A percentile compares a stretch with the other conserved stretches of the same genome.
phyloP scores from a whole-genome alignment of 2,113 vertebrate genomes.

The Beaufortia kweichowensis region DNA sequence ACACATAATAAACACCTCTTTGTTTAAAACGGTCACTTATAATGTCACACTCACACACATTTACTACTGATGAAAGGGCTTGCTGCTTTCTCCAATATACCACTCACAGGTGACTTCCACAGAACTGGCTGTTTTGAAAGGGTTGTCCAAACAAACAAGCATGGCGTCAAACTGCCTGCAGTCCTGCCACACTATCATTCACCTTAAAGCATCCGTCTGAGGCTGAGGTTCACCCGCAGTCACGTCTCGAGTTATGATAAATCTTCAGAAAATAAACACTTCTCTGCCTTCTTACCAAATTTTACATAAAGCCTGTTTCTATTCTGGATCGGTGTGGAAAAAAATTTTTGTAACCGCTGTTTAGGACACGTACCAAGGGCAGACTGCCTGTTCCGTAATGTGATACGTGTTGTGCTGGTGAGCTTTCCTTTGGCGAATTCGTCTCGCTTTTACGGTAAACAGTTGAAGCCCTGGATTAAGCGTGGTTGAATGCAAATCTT shows the following conservation, averaged over 20 bases:
- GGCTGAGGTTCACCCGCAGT: conserved; percentile 9
- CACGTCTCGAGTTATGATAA: conserved; percentile 25
- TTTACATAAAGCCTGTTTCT: background rate
- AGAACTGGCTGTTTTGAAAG: conserved; percentile 5
- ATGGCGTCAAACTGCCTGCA: conserved; percentile 18
- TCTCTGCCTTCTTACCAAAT: background rate
- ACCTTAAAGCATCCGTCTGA: conserved; percentile 1
- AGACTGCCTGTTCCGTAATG: background rate
- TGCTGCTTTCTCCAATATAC: background rate
- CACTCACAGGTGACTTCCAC: conserved; percentile 14
- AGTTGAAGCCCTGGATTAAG: background rate
- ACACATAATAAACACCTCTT: conserved; percentile 25
- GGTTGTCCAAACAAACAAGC: conserved; percentile 34
- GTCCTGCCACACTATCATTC: conserved; percentile 8
- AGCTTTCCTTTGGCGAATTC: background rate
- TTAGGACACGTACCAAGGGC: conserved; percentile 15
- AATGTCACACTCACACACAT: background rate
- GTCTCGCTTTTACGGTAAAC: background rate
- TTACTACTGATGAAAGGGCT: background rate
- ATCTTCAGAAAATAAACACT: conserved; percentile 20
- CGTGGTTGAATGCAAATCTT: background rate
- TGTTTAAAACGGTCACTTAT: background rate
- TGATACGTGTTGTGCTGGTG: background rate
- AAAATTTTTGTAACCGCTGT: background rate
- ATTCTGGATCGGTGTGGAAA: background rate